These are phyloP conservation scores for Gallinago paraguaiae DNA, from an alignment of 2,113 vertebrate species.

Conservation along the genomic window DNA sequence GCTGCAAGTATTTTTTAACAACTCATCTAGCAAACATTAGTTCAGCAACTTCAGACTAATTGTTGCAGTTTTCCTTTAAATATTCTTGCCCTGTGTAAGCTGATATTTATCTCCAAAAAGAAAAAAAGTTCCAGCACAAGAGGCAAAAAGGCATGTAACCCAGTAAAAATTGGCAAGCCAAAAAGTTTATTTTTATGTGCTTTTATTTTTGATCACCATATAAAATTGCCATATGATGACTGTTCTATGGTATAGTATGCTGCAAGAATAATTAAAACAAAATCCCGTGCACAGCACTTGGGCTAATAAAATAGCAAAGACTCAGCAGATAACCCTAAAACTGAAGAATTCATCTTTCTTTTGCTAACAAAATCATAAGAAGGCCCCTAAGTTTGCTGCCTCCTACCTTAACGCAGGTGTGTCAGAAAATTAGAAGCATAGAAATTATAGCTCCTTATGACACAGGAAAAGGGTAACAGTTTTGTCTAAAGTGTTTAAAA, in stretches of 20 bases:
- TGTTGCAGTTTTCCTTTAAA: not conserved
- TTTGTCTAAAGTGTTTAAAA: constrained; percentile 9
- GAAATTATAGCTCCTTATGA: not conserved
- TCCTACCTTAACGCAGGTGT: not conserved
- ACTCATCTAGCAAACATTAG: not conserved
- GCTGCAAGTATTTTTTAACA: not conserved
- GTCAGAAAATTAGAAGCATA: not conserved
- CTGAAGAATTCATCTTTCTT: constrained; percentile 17
- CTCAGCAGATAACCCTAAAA: not conserved
- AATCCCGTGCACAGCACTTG: constrained; percentile 15
- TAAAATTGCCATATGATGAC: constrained; percentile 48
- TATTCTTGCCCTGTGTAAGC: not conserved
- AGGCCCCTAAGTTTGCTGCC: constrained; percentile 6
- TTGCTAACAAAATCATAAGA: not conserved
- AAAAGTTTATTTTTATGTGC: constrained; percentile 34
- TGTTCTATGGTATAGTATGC: constrained; percentile 29
- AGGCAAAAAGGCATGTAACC: not conserved
- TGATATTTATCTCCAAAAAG: not conserved
- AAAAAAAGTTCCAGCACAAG: not conserved
- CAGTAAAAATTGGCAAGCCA: constrained; percentile 70
- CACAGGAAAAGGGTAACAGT: not conserved
- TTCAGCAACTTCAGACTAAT: not conserved
- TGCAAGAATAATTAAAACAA: constrained; percentile 16
- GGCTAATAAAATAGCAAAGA: constrained; percentile 35
- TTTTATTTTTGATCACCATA: not conserved